Evolutionary conservation across 2,797 vertebrate species (phyloP).

Genomic region (Thalassophryne amazonica): DNA sequence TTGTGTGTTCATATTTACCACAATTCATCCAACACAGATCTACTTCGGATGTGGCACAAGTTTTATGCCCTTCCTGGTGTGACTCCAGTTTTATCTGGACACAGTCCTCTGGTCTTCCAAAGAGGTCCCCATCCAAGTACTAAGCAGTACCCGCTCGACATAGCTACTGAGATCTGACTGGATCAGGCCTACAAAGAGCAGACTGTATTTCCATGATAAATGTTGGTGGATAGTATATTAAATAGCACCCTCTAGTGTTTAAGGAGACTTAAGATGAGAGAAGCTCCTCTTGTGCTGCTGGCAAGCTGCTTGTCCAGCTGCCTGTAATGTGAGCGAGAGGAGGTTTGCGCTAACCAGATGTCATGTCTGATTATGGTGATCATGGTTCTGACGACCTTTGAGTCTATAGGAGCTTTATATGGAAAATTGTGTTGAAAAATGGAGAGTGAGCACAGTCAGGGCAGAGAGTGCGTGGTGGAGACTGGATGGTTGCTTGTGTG

Average conservation of each 20-base stretch:
- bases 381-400: slow-evolving; percentile 74
- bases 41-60: too few relatives aligned
- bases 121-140: too few relatives aligned
- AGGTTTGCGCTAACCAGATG: slow-evolving; percentile 82
- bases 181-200: too few relatives aligned
- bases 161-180: too few relatives aligned
- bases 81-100: too few relatives aligned
- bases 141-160: too few relatives aligned
- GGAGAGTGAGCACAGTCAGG: slow-evolving; percentile 4
- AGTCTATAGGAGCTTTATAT: slow-evolving; percentile 64
- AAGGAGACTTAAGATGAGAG: slow-evolving; percentile 1
- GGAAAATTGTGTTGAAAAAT: slow-evolving; percentile 19
- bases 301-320: slow-evolving; percentile 74
- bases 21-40: too few relatives aligned
- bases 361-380: slow-evolving; percentile 88
- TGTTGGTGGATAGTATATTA: neutral
- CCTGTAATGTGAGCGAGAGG: slow-evolving; percentile 67
- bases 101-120: too few relatives aligned
- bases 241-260: slow-evolving; percentile 30
- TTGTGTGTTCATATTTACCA: too few relatives aligned
- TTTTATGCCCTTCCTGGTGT: too few relatives aligned
- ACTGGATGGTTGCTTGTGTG: neutral
- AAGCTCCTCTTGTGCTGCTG: slow-evolving; percentile 47
- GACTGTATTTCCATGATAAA: neutral
- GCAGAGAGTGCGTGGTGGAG: slow-evolving; percentile 1